Evolutionary conservation across 1,140 invertebrate species (phyloP), one percentile per base, ranked within the genome.

Genomic region (Eupeodes corollae): DNA sequence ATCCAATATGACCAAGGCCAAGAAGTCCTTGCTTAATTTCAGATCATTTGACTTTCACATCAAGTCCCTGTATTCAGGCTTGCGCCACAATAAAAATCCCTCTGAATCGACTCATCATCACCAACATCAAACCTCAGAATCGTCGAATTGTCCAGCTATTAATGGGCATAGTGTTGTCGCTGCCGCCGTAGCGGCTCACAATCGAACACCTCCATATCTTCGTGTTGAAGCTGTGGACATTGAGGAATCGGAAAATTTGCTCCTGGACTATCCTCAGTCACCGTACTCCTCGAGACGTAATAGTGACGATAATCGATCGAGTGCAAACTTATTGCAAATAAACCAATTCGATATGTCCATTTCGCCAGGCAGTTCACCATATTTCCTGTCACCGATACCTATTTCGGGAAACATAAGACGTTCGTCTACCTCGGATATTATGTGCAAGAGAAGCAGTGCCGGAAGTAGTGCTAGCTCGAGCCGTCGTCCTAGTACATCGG

Each of bases 1-100:
- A 44, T 14, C 34, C 37, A 21, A 26, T 26, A 37, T 51, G 35
- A 37, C 21, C 8, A 26, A 26, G 21, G 21, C 21, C 21, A 26
- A 26, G 21, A 26, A 26, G 34, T 67, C 64, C 9, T 21, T 68
- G 44, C 58, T 68, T 33, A 65, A 60, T 19, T 67, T 68, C 42
- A 63, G 64, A 48, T 66, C 64, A 10, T 54, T 68, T 26, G 64
- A 68, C 43, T 65, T 64, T 34, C 61, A 68, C 47, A 53, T 68
- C 37, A 65, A 65, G 40, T 61, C 64, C 2, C 43, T 68, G 2
- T 67, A 67, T 52, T 61, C 55, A 2, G 63, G 63, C 9, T 43
- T 67, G 13, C 51, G 56, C 34, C 39, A 38, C 46, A n/a, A 18
- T 31, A 1, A 45, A 44, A 21, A 47, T 40, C 46, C 47, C 12